phyloP scores from a whole-genome alignment of 2,888 invertebrate genomes.

The Yponomeuta evonymella region DNA sequence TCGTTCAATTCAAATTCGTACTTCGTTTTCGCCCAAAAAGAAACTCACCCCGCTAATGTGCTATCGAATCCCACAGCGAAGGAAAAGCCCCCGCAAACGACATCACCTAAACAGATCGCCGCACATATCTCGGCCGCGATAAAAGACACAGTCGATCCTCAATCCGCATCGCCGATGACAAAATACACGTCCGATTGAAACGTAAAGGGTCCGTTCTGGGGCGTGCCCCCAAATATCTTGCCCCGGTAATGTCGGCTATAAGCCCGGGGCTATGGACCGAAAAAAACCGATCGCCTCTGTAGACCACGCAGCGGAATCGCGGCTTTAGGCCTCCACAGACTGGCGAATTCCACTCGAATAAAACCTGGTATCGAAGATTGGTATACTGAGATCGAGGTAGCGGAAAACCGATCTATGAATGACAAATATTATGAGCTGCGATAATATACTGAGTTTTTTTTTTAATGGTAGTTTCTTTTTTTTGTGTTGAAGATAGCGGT shows the following conservation, averaged over 20 bases:
- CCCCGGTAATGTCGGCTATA: slow-evolving; percentile 64
- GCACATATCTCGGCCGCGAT: not conserved
- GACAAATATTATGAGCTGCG: too few relatives aligned
- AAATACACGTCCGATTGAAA: slow-evolving; percentile 46
- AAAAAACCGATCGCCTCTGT: slow-evolving; percentile 47
- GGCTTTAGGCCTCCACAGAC: slow-evolving; percentile 22
- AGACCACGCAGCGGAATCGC: slow-evolving; percentile 41
- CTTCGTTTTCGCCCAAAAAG: too few relatives aligned
- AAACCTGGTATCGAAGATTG: too few relatives aligned
- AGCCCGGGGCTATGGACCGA: slow-evolving; percentile 62
- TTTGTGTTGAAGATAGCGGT: too few relatives aligned
- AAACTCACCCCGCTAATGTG: not conserved
- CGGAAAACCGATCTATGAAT: too few relatives aligned
- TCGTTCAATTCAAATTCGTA: too few relatives aligned
- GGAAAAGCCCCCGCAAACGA: not conserved
- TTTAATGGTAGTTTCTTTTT: too few relatives aligned
- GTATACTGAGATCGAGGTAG: too few relatives aligned
- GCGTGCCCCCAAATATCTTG: slow-evolving; percentile 52
- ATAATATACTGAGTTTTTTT: too few relatives aligned
- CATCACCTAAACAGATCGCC: not conserved
- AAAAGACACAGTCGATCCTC: not conserved
- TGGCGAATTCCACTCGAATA: not conserved
- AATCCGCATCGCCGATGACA: slow-evolving; percentile 4
- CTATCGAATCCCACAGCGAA: not conserved
- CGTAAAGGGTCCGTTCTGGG: slow-evolving; percentile 51